These are phyloP conservation scores for Antechinus stuartii DNA, from an alignment of 2,113 vertebrate species.

Conservation along the genomic window DNA sequence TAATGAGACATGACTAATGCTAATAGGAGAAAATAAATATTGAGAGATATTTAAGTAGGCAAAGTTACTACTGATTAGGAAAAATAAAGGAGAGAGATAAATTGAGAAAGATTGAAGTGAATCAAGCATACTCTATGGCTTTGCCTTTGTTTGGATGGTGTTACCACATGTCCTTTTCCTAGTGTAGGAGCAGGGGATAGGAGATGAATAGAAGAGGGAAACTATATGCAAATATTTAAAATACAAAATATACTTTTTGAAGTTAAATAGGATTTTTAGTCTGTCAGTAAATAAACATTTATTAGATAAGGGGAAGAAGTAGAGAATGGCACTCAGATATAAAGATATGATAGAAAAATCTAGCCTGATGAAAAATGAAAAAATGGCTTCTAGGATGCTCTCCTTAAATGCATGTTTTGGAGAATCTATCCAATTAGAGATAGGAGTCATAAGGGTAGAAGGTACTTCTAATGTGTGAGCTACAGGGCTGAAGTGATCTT, in stretches of 20 bases:
- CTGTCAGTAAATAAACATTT: background rate
- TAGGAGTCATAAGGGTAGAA: background rate
- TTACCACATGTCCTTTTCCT: no score
- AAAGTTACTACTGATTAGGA: no score
- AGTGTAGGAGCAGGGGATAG: no score
- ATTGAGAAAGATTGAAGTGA: no score
- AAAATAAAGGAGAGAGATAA: no score
- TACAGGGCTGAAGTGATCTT: background rate
- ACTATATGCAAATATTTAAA: no score
- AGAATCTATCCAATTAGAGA: background rate
- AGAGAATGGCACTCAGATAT: background rate
- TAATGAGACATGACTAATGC: no score
- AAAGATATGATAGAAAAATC: background rate
- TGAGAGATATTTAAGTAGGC: no score
- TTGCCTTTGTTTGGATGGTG: no score
- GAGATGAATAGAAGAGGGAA: no score
- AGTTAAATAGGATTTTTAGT: background rate
- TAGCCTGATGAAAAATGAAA: background rate
- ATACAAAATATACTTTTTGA: background rate
- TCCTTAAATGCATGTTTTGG: background rate
- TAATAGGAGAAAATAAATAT: no score
- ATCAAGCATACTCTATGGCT: no score
- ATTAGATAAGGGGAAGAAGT: background rate
- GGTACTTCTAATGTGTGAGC: background rate
- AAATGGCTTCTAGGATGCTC: background rate